Conservation (phyloP, 2,888 invertebrate genomes). For the Ormyrus thymus region DNA sequence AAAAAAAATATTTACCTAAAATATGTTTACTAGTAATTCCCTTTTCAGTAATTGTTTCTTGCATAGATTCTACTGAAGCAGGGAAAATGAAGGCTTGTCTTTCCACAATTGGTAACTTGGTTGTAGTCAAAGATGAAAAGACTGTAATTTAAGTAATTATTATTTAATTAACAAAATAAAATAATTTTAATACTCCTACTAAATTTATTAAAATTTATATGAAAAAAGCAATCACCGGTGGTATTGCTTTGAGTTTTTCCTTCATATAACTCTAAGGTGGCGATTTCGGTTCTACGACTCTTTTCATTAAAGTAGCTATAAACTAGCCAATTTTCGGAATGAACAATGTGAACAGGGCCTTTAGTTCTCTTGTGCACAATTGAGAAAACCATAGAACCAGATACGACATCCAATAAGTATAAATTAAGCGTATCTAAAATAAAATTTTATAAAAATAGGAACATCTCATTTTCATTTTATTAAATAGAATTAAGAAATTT, state of each 20-base stretch:
- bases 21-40: constrained; percentile 93
- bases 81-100: constrained; percentile 93
- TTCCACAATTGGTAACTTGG: constrained; percentile 85
- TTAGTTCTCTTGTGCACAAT: constrained; percentile 89
- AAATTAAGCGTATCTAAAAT: constrained; percentile 85
- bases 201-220: constrained; percentile 11
- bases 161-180: constrained; percentile 36
- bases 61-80: constrained; percentile 85
- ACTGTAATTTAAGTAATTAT: constrained; percentile 71
- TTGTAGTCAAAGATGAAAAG: constrained; percentile 90
- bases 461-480: background rate
- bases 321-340: constrained; percentile 97
- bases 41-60: constrained; percentile 92
- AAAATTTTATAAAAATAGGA: constrained; percentile 13
- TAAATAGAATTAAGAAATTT: constrained; percentile 5
- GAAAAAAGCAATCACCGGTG: constrained; percentile 74
- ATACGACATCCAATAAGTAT: constrained; percentile 92
- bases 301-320: constrained; percentile 97
- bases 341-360: constrained; percentile 90
- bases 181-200: background rate
- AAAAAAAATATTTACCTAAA: constrained; percentile 78
- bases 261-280: constrained; percentile 96
- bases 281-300: constrained; percentile 92
- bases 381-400: constrained; percentile 90
- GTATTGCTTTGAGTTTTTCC: constrained; percentile 90